Base-by-base conservation (phyloP, 2,797 vertebrate genomes). In the Petrocephalus schoutedeni region DNA sequence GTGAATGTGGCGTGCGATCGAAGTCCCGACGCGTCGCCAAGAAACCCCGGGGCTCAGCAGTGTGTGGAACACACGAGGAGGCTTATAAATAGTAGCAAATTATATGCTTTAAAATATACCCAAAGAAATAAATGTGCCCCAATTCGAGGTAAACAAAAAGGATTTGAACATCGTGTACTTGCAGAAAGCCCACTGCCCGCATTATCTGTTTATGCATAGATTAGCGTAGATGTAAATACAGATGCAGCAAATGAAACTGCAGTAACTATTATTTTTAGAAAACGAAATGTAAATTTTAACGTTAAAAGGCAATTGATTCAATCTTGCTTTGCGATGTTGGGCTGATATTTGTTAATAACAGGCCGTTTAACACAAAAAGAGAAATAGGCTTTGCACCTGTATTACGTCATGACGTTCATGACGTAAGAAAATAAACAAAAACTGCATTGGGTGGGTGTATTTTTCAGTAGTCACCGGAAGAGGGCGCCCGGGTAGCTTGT, bases 401-500 rank as follows among this genome's bases (percentile, higher is more conserved):
- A 80, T 5, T 3, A 71, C 32, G 41, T 80, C 74, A 80, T 80
- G 74, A 49, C 74, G 19, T 80, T 7, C 83, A 21, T 32, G 83
- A 85, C 80, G 21, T 56, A 51, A 7, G 57, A n/a, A 32, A 7
- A 85, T 56, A 49, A 32, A 53, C n/a, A 36, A 21, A 59, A 59
- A 1, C 9, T 32, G 28, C 5, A 16, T 6, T 3, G 56, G 32
- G 28, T 86, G 54, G 16, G 54, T 14, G 54, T 54, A 58, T 59
- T 58, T 86, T 41, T 36, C 6, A n/a, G 6, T 28, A 45, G 16
- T n/a, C 85, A 19, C 96, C 96, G 0, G 96, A 97, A 92, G 96
- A 97, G 91, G 96, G 96, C 0, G 96, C 96, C 82, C 96, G 89
- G 96, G 45, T n/a, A 21, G 41, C 45, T 82, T 96, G 88, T 96